Conservation (phyloP, 2,113 vertebrate genomes). For the Helogale parvula region DNA sequence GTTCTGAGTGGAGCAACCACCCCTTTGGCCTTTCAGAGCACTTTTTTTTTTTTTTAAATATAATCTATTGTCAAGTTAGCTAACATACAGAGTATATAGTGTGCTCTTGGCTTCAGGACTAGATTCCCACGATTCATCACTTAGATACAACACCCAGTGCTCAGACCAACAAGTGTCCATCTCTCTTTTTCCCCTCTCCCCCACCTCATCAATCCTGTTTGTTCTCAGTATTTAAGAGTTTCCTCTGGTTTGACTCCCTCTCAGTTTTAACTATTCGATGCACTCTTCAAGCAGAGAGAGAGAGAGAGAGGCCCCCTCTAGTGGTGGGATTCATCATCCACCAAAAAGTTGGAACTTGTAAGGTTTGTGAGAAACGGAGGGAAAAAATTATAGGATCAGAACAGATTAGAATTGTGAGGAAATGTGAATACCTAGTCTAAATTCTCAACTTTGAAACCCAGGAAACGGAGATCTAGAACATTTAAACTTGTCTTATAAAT, state of each 20-base stretch:
- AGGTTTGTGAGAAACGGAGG: neutral
- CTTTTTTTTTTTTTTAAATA: neutral
- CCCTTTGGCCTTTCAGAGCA: neutral
- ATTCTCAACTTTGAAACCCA: neutral
- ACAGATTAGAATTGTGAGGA: neutral
- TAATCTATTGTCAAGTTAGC: no score
- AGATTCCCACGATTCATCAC: no score
- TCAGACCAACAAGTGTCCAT: no score
- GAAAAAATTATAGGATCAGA: neutral
- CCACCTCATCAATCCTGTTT: no score
- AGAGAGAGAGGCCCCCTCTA: slow-evolving; percentile 56
- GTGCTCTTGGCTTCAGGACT: no score
- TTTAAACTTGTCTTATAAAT: slow-evolving; percentile 3
- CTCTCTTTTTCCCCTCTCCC: no score
- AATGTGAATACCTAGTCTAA: neutral
- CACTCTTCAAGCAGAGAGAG: neutral
- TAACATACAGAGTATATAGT: no score
- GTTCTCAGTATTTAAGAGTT: no score
- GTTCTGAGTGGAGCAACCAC: neutral
- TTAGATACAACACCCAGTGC: no score
- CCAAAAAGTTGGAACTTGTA: neutral
- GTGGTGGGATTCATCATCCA: slow-evolving; percentile 30
- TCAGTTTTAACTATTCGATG: neutral
- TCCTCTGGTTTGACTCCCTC: no score
- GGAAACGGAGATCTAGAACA: neutral